Conservation (phyloP, 2,888 invertebrate species). For the Zaprionus lineosus region DNA sequence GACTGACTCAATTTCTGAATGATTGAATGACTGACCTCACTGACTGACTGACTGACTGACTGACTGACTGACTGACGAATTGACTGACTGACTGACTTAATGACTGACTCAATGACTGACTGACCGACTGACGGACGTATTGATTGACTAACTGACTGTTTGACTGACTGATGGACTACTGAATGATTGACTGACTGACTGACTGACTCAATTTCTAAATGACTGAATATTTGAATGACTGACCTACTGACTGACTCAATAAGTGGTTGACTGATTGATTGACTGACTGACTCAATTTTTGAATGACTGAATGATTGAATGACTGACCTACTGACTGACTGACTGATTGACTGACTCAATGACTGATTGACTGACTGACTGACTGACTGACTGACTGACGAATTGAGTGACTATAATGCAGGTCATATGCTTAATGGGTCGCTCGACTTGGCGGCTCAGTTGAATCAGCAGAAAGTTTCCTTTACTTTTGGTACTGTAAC, state of each 20-base stretch:
- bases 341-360: background rate
- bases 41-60: conserved; percentile 14
- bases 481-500: conserved; percentile 13
- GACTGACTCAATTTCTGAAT: background rate
- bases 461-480: conserved; percentile 25
- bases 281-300: background rate
- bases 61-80: background rate
- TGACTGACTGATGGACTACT: background rate
- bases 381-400: conserved; percentile 7
- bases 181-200: background rate
- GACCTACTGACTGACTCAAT: no score
- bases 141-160: conserved; percentile 2
- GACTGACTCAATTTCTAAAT: no score
- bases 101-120: background rate
- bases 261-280: conserved; percentile 11
- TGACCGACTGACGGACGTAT: background rate
- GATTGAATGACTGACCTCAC: conserved; percentile 6
- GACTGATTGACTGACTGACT: no score
- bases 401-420: conserved; percentile 27
- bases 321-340: conserved; percentile 1
- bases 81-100: background rate
- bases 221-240: no score
- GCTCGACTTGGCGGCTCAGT: conserved; percentile 11
- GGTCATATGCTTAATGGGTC: conserved; percentile 9
- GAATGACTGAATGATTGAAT: background rate